Base-by-base conservation (phyloP, 2,797 vertebrate genomes). In the Chloroceryle amazona region DNA sequence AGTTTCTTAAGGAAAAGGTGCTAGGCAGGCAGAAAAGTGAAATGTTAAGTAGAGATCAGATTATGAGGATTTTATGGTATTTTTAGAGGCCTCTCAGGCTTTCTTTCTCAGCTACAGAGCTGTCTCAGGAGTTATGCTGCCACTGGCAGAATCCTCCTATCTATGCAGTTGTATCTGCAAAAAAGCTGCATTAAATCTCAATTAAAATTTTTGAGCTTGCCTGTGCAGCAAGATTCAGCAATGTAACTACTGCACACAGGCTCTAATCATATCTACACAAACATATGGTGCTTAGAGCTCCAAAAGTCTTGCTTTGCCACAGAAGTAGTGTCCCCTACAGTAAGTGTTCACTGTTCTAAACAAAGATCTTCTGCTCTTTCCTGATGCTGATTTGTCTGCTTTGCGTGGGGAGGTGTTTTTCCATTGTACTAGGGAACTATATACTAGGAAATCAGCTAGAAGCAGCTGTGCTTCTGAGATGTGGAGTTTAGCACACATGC, bases 101-200 rank as follows among this genome's bases (percentile, higher is more conserved):
- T 96, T 44, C 46, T 90, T 91, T 81, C 47, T 54, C 55, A 39
- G n/a, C 72, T 90, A 37, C 55, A 81, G 54, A 86, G 58, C 51
- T 68, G 28, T 47, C 62, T 90, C 42, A 66, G 33, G 72, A 88
- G 80, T 57, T 75, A 20, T 20, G 25, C 55, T 93, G 82, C 66
- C 63, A 73, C 37, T 71, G 88, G 82, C 63, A 85, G 63, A 93
- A 93, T 84, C 35, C 73, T 93, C 49, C 67, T 21, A 93, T 70
- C 62, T 78, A 7, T 73, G 51, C 51, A 68, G 41, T 26, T 79
- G 18, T 68, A 88, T 62, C 51, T 90, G 49, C 19, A 22, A 57
- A 57, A 57, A 81, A 7, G 16, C 35, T 89, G 37, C n/a, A 73
- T 86, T 95, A 94, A 96, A 91, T 90, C 73, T 63, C 76, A 92